Evolutionary conservation across 2,797 vertebrate genomes (phyloP), one percentile per base, ranked within the genome.

Genomic region (Danio jaintianensis): DNA sequence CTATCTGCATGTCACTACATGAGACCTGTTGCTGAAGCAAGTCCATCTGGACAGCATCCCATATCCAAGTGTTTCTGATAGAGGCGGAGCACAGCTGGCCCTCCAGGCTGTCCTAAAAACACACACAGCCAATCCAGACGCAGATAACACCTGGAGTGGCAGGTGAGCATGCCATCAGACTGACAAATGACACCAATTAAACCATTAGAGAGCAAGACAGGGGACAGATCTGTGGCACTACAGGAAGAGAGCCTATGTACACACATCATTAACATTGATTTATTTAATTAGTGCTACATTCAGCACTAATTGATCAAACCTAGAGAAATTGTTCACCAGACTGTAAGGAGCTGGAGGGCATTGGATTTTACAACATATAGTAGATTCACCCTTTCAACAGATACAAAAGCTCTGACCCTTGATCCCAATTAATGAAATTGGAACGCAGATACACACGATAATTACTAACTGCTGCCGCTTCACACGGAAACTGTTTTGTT

Each of bases 91-190:
- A 12, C 56, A 45, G 22, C 82, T 74, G 74, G 73, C 85, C 68
- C 87, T 75, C 82, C 83, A 89, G 86, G 75, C 71, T 40, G 22
- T 79, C 66, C 22, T 45, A 47, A 29, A 29, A 68, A 69, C 20
- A 84, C 71, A 86, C 86, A 79, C 91, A 89, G 80, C 90, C 89
- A 91, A 92, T 91, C 91, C 89, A 64, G 52, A 66, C 75, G 52
- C 62, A 64, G 63, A 79, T 61, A 90, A 89, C 92, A 94, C 93
- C 92, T 94, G 92, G 93, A 91, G 86, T 86, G 90, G 88, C 89
- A 92, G 90, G 88, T 91, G 90, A 90, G 85, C 80, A 43, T 74
- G 45, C 76, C 71, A 87, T 83, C 86, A 82, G 75, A 77, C 84
- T 77, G 40, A 68, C 85, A 88, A 90, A 91, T 88, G 85, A 88